Percentiles rank a stretch among this genome's conserved stretches.
Conservation (phyloP, 2,113 vertebrate species). For the Tychaedon coryphoeus region DNA sequence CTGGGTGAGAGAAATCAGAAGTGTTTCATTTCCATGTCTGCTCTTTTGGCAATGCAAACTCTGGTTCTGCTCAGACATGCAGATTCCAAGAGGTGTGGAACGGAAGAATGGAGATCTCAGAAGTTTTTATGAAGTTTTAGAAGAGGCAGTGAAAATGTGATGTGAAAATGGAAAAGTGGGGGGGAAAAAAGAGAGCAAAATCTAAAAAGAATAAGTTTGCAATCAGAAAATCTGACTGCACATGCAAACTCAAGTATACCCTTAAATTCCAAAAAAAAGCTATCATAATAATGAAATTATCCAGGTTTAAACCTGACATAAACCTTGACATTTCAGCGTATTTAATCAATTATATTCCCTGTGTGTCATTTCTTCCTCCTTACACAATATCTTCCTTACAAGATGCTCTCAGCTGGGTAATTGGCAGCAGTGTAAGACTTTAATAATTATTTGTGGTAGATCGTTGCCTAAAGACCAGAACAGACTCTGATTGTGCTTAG, state of each 20-base stretch:
- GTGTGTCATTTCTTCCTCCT: background rate
- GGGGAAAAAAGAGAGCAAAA: background rate
- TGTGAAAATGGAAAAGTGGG: background rate
- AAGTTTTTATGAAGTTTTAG: slow-evolving; percentile 30
- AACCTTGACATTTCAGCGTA: background rate
- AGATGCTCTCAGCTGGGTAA: background rate
- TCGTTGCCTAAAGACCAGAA: background rate
- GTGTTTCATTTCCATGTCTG: slow-evolving; percentile 57
- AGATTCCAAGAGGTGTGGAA: slow-evolving; percentile 1
- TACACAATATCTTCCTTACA: background rate
- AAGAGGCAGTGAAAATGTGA: background rate
- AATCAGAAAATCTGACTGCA: background rate
- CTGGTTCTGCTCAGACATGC: background rate
- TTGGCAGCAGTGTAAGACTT: background rate
- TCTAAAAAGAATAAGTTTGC: background rate
- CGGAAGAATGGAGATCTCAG: slow-evolving; percentile 10
- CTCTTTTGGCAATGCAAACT: slow-evolving; percentile 46
- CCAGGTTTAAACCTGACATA: background rate
- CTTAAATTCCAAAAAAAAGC: background rate
- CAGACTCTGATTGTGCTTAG: background rate
- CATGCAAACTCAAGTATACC: background rate
- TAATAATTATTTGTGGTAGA: background rate
- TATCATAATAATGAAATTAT: background rate
- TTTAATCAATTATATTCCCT: background rate
- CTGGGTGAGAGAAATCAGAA: slow-evolving; percentile 58